Evolutionary conservation across 1,140 invertebrate species (phyloP).

Genomic region (Brachionus angularis): DNA sequence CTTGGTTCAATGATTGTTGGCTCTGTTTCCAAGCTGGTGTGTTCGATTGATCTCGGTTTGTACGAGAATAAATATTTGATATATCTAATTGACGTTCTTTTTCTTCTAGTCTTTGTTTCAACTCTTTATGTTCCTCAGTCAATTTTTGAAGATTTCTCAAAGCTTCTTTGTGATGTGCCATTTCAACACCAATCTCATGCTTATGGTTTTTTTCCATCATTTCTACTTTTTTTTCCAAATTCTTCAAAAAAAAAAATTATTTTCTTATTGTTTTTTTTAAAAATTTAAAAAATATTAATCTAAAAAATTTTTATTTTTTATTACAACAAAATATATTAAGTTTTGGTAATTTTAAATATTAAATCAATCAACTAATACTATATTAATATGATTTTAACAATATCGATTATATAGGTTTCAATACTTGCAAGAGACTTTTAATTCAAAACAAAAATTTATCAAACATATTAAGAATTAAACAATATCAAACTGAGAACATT

Average conservation of each 20-base stretch:
- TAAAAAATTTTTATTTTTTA: too few species aligned
- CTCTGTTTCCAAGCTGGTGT: constrained; percentile 7
- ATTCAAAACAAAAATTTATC: too few species aligned
- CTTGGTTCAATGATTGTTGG: constrained; percentile 20
- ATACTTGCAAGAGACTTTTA: too few species aligned
- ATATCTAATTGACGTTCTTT: constrained; percentile 38
- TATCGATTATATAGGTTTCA: too few species aligned
- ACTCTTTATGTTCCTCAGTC: constrained; percentile 25
- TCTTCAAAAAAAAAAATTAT: background rate
- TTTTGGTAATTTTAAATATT: too few species aligned
- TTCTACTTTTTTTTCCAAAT: constrained; percentile 18
- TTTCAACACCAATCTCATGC: constrained; percentile 27
- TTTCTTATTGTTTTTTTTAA: background rate
- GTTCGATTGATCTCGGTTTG: background rate
- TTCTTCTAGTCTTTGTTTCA: background rate
- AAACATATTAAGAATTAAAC: too few species aligned
- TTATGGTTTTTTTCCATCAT: constrained; percentile 43
- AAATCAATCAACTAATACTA: too few species aligned
- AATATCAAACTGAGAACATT: too few species aligned
- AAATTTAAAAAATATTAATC: background rate
- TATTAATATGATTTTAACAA: too few species aligned
- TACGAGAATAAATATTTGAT: constrained; percentile 27
- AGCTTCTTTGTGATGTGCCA: constrained; percentile 22
- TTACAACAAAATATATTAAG: too few species aligned
- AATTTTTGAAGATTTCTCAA: constrained; percentile 37